Conservation (phyloP, 2,888 invertebrate species). For the Acronicta aceris region DNA sequence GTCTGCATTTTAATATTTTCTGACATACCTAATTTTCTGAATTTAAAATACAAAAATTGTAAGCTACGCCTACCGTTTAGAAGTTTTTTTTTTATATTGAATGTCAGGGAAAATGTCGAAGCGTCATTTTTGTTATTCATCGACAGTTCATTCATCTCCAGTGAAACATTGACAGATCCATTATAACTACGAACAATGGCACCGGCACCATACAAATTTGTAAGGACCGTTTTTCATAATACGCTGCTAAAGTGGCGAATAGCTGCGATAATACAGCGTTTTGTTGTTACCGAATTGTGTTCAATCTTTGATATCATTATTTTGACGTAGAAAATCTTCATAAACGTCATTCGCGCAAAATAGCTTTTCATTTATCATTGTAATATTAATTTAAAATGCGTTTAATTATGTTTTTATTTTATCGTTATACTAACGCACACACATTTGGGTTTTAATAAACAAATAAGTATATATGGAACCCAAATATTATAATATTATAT, state of each 20-base stretch:
- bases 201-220: constrained; percentile 69
- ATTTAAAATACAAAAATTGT: constrained; percentile 6
- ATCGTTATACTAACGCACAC: constrained; percentile 12
- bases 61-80: constrained; percentile 4
- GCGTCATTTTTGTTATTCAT: constrained; percentile 52
- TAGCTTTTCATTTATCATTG: constrained; percentile 19
- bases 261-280: constrained; percentile 44
- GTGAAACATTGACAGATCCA: constrained; percentile 85
- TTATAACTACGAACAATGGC: constrained; percentile 82
- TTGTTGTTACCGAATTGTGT: constrained; percentile 44
- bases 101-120: constrained; percentile 38
- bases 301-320: constrained; percentile 35
- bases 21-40: not conserved
- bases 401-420: constrained; percentile 19
- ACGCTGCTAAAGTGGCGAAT: constrained; percentile 51
- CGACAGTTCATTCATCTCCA: constrained; percentile 81
- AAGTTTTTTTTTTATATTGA: constrained; percentile 40
- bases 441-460: constrained; percentile 8
- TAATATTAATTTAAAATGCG: constrained; percentile 12
- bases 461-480: not conserved
- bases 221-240: constrained; percentile 58
- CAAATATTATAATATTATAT: constrained; percentile 17
- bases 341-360: constrained; percentile 21
- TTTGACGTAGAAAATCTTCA: constrained; percentile 37
- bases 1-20: too few species aligned